Conservation (phyloP, 2,113 vertebrate species). For the Ovis canadensis region DNA sequence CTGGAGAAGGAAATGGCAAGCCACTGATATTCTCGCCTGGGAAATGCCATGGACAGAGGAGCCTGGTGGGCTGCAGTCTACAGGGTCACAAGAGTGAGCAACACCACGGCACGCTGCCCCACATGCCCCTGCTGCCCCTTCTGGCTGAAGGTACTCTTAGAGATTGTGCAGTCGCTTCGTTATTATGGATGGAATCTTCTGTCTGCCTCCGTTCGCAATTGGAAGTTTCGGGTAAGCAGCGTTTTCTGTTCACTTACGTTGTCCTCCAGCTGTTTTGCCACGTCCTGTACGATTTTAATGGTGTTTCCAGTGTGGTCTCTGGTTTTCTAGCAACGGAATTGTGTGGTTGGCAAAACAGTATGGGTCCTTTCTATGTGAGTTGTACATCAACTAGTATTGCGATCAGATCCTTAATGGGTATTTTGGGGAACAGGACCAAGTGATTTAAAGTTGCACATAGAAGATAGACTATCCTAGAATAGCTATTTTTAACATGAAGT, state of each 20-base stretch:
- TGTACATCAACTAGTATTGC: no score
- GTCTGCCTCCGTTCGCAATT: background rate
- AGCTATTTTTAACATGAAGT: background rate
- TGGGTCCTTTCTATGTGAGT: fast-evolving
- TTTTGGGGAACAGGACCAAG: background rate
- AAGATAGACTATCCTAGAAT: fast-evolving
- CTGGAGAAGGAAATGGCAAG: background rate
- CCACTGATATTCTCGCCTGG: background rate
- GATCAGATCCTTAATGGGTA: background rate
- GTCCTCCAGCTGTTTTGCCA: fast-evolving
- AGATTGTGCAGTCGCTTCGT: fast-evolving
- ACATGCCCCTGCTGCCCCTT: fast-evolving
- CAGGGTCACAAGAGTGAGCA: background rate
- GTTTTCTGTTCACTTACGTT: no score
- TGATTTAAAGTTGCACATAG: background rate
- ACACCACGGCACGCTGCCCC: fast-evolving
- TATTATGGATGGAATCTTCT: background rate
- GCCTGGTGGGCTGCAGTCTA: background rate
- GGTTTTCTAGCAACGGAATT: fast-evolving
- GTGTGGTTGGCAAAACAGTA: fast-evolving
- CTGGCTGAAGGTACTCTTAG: fast-evolving
- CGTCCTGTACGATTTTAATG: fast-evolving
- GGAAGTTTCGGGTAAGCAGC: background rate
- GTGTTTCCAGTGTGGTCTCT: fast-evolving
- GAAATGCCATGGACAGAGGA: background rate